Conservation (phyloP, 2,888 invertebrate genomes). For the Mesorhabditis spiculigera region DNA sequence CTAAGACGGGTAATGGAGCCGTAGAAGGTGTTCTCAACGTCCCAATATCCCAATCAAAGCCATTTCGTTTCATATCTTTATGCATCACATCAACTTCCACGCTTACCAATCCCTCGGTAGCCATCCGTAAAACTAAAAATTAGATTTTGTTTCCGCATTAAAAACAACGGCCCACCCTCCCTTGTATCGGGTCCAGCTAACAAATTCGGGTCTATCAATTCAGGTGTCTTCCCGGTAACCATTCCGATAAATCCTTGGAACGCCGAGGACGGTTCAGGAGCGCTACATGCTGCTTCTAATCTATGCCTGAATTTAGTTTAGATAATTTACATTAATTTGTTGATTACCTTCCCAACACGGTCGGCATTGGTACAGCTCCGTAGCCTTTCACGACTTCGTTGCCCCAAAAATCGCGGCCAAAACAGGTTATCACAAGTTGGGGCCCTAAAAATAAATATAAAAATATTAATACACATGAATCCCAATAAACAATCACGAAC, state of each 20-base stretch:
- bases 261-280: neutral
- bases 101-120: neutral
- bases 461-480: too few species aligned
- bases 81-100: neutral
- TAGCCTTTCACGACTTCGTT: conserved; percentile 5
- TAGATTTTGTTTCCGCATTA: neutral
- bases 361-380: neutral
- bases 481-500: too few species aligned
- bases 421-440: neutral
- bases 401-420: neutral
- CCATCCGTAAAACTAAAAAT: neutral
- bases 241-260: neutral
- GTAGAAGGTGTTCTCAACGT: neutral
- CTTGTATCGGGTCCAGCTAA: neutral
- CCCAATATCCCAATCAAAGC: neutral
- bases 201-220: neutral
- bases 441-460: neutral
- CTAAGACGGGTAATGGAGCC: neutral
- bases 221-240: neutral
- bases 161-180: neutral
- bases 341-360: neutral
- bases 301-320: neutral
- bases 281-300: neutral
- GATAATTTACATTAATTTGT: too few species aligned
- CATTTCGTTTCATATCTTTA: neutral